A percentile compares a stretch with the other conserved stretches of the same genome.
Evolutionary conservation across 2,888 invertebrate species (phyloP).

Genomic region (Leptothorax acervorum): DNA sequence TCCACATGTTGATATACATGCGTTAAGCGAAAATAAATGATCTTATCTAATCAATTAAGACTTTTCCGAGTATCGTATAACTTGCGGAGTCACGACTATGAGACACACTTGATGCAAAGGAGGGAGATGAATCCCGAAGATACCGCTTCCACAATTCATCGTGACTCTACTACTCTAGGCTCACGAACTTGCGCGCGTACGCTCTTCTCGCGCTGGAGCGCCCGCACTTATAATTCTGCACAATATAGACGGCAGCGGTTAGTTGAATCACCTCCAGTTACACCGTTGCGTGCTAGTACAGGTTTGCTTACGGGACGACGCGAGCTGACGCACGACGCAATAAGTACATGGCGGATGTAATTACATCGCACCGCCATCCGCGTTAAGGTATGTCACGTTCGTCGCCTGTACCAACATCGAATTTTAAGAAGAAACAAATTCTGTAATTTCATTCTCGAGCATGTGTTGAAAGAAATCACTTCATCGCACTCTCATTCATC

Average conservation of each 20-base stretch:
- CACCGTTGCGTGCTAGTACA: not conserved
- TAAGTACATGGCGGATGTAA: not conserved
- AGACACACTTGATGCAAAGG: not conserved
- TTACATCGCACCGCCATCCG: not conserved
- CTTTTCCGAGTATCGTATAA: not conserved
- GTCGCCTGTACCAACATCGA: not conserved
- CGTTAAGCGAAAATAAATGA: too few species aligned
- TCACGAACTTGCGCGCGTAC: not conserved
- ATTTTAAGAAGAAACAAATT: not conserved
- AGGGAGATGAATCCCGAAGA: not conserved
- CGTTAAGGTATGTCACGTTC: not conserved
- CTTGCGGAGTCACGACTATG: not conserved
- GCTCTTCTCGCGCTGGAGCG: not conserved
- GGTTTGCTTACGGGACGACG: not conserved
- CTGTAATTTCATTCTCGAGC: not conserved
- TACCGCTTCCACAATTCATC: not conserved
- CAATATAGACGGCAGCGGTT: not conserved
- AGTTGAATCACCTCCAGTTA: not conserved
- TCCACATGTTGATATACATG: too few species aligned
- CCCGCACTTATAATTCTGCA: not conserved
- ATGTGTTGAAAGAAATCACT: not conserved
- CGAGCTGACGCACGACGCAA: not conserved
- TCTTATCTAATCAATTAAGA: not conserved
- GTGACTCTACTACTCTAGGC: not conserved
- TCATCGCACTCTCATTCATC: not conserved